Evolutionary conservation across 2,888 invertebrate species (phyloP), one percentile per base, ranked within the genome.

Genomic region (Salpingus planirostris): DNA sequence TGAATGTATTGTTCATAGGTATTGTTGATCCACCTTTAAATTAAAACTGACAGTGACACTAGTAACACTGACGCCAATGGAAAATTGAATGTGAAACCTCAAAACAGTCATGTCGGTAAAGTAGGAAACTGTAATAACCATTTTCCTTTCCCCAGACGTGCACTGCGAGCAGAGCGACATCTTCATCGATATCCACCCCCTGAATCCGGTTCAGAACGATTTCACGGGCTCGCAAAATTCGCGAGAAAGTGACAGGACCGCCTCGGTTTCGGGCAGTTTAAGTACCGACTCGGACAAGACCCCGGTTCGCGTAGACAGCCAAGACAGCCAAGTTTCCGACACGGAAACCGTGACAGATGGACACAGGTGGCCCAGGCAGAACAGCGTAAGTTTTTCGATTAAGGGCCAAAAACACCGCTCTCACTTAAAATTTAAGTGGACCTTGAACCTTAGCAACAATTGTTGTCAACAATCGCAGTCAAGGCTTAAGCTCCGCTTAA

Each of bases 211-310:
- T 18, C 54, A 55, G 27, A 49, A 53, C 26, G 69, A 73, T 42
- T 67, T 73, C 49, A 74, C 69, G 5, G 66, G 68, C 41, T 68
- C 70, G 44, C 73, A 73, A 25, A 73, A 74, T 58, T 80, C 80
- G 43, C 79, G 80, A 54, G 84, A 76, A 50, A 79, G 74, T 43
- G 76, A 79, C 24, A 74, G 79, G 13, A 83, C 84, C 5, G 66
- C 80, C 32, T 81, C 81, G 25, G 80, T 81, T n/a, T 70, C 72
- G 13, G 74, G 73, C 18, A 73, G 71, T 42, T 80, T 80, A 21
- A 85, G 83, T 44, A 85, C 85, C 13, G 89, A 89, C 66, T 90
- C 86, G 1, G 87, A 87, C 66, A 71, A 82, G 42, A 85, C 84
- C 6, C 78, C 85, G 15, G 79, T 84, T 8, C 70, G 88, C 28